Evolutionary conservation across 2,797 vertebrate species (phyloP).

Genomic region (Pantherophis alleghaniensis): DNA sequence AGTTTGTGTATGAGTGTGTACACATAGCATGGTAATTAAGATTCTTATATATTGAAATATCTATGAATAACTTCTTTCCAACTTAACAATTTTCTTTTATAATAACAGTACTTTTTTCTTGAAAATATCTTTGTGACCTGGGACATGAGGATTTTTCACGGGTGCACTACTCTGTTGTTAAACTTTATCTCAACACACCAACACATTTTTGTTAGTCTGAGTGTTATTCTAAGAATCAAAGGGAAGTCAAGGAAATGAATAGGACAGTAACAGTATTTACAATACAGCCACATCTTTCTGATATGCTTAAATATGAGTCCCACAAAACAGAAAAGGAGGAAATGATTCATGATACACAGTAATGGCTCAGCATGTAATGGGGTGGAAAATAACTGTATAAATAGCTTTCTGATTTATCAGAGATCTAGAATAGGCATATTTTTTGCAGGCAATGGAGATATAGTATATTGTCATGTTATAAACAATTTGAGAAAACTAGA

Average conservation of each 20-base stretch:
- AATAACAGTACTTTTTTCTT: constrained; percentile 1
- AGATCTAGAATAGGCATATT: not conserved
- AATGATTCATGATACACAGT: constrained; percentile 3
- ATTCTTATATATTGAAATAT: not conserved
- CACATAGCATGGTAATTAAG: not conserved
- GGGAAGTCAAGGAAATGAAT: constrained; percentile 8
- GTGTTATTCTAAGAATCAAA: not conserved
- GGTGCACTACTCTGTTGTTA: not conserved
- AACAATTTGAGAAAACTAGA: not conserved
- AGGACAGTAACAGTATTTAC: not conserved
- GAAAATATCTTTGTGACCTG: not conserved
- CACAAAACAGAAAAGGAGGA: not conserved
- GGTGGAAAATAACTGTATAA: not conserved
- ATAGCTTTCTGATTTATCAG: not conserved
- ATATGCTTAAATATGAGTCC: not conserved
- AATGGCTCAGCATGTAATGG: not conserved
- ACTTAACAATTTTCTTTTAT: not conserved
- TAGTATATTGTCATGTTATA: not conserved
- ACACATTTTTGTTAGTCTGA: not conserved
- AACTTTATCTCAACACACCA: not conserved
- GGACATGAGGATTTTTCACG: not conserved
- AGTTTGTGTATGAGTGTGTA: not conserved
- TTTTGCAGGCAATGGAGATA: not conserved
- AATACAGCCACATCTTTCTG: not conserved
- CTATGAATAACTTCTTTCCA: not conserved